Evolutionary conservation across 1,140 invertebrate species (phyloP).

Genomic region (Scaptomyza pallida): DNA sequence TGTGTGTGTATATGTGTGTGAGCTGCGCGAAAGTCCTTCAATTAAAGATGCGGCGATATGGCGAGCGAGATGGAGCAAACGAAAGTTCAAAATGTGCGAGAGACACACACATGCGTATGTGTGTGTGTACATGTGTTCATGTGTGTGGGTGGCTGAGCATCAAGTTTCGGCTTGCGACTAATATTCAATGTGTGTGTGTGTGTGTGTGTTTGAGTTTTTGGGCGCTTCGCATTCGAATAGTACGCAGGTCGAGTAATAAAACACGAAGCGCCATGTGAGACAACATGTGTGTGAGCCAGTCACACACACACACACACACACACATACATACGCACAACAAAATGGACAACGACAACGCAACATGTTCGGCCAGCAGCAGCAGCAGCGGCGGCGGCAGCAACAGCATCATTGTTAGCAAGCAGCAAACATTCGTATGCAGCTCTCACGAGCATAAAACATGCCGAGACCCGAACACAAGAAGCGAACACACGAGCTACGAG

Average conservation of each 20-base stretch:
- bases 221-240: conserved; percentile 54
- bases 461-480: conserved; percentile 9
- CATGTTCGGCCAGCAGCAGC: conserved; percentile 71
- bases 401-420: conserved; percentile 49
- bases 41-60: conserved; percentile 68
- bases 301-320: conserved; percentile 37
- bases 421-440: conserved; percentile 10
- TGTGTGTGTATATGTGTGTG: conserved; percentile 10
- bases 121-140: conserved; percentile 14
- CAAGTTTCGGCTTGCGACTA: conserved; percentile 43
- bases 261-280: conserved; percentile 69
- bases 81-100: conserved; percentile 65
- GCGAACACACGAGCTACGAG: conserved; percentile 17
- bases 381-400: conserved; percentile 16
- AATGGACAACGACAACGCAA: conserved; percentile 70
- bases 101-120: conserved; percentile 28
- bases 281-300: conserved; percentile 57
- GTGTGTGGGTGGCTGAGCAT: conserved; percentile 22
- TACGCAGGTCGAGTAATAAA: conserved; percentile 81
- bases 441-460: conserved; percentile 13
- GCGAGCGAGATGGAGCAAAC: conserved; percentile 65
- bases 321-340: conserved; percentile 34
- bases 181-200: conserved; percentile 38
- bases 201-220: conserved; percentile 38
- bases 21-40: conserved; percentile 80